phyloP scores from a whole-genome alignment of 1,140 invertebrate species.

The Lysiphlebus fabarum region DNA sequence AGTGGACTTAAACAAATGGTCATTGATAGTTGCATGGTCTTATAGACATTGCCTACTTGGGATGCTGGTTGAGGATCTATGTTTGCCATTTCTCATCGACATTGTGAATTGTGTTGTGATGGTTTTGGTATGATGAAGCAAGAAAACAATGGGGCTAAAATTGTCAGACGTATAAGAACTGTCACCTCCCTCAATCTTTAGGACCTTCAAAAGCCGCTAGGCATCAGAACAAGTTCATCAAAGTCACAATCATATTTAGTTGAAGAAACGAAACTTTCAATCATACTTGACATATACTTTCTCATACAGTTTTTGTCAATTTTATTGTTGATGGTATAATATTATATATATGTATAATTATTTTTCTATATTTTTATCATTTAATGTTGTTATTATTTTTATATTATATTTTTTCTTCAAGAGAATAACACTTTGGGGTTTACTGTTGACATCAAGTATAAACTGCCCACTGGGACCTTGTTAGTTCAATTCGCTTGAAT shows the following conservation, averaged over 20 bases:
- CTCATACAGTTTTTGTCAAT: not conserved
- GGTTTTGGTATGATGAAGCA: constrained; percentile 21
- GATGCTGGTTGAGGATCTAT: constrained; percentile 45
- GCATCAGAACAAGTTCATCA: constrained; percentile 39
- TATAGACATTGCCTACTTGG: constrained; percentile 35
- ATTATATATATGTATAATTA: not conserved
- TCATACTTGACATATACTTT: not conserved
- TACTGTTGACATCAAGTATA: constrained; percentile 45
- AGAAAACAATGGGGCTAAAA: constrained; percentile 37
- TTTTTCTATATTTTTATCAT: not conserved
- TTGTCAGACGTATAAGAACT: constrained; percentile 30
- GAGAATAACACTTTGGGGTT: constrained; percentile 34
- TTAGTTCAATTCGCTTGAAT: constrained; percentile 47
- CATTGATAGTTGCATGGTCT: constrained; percentile 24
- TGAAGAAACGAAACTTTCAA: too few relatives aligned
- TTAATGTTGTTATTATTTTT: constrained; percentile 28
- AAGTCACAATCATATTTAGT: constrained; percentile 27
- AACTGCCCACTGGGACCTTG: constrained; percentile 54
- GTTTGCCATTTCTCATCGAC: constrained; percentile 44
- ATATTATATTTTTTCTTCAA: constrained; percentile 18
- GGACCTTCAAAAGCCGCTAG: constrained; percentile 16
- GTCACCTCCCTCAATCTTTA: constrained; percentile 27
- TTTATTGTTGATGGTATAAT: not conserved
- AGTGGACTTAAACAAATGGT: constrained; percentile 44
- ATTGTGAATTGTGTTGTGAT: not conserved